Evolutionary conservation across 2,888 invertebrate genomes (phyloP), one percentile per base, ranked within the genome.

Genomic region (Cantharis rufa): DNA sequence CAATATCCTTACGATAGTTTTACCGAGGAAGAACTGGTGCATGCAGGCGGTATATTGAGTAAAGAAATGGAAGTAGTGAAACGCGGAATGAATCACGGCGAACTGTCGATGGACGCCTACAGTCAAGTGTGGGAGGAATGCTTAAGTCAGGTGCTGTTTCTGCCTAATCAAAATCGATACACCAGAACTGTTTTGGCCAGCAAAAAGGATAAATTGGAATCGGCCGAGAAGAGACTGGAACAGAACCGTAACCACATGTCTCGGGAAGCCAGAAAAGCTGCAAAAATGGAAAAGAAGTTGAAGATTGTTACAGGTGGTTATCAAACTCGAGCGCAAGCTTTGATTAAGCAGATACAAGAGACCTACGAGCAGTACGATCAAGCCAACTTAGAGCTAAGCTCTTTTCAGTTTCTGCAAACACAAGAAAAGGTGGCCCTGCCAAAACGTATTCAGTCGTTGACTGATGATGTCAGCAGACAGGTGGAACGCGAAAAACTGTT

Each of bases 241-340:
- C 94, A 95, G 86, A 98, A 99, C 88, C 92, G 98, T 80, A 93
- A 92, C 77, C 98, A 98, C 88, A 99, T 99, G 99, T 95, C 97
- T 0, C 94, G 94, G 81, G 97, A 99, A 88, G 98, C 99, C 0
- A 99, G 98, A 88, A 93, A 94, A 76, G 98, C 99, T 71, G 96
- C 97, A 0, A 99, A 98, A 89, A 94, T 98, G 91, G 99, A 99
- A 88, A 99, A 98, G 88, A 99, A 98, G 89, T 89, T 99, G 24
- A 94, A 98, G 88, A 95, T 99, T 75, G 90, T 99, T n/a, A 95
- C 98, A 4, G 98, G 95, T 10, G 96, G 97, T 10, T 97, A 97
- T 89, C 95, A 96, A 89, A 86, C 87, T 2, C 83, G 85, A 63
- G 94, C 96, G 1, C 96, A 97, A 83, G 94, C 94, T 1, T 89